Conservation (phyloP, 2,888 invertebrate genomes). For the Dorcus hopei region DNA sequence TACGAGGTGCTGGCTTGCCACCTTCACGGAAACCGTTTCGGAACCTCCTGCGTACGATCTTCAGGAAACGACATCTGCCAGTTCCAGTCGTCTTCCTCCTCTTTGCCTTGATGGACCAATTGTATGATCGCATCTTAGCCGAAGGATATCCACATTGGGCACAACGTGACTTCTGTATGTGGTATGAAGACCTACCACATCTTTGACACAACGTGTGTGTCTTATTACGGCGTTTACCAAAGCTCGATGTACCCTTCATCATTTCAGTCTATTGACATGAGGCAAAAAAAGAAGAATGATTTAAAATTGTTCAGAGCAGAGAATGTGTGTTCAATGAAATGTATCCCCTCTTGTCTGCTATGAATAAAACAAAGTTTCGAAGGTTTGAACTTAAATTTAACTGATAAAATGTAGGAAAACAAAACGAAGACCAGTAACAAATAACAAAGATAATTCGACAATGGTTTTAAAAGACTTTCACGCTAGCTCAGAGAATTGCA, state of each 20-base stretch:
- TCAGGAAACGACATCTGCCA: conserved; percentile 94
- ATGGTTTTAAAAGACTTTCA: no score
- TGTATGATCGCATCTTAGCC: conserved; percentile 92
- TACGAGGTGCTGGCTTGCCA: conserved; percentile 59
- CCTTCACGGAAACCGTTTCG: conserved; percentile 90
- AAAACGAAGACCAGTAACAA: no score
- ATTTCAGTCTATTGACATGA: no score
- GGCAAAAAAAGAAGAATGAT: no score
- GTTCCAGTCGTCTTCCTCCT: conserved; percentile 99
- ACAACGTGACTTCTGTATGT: conserved; percentile 97
- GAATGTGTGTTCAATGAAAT: no score
- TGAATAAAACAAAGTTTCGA: no score
- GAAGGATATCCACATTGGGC: conserved; percentile 98
- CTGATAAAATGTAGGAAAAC: no score
- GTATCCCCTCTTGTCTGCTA: no score
- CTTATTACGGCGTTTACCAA: conserved; percentile 99
- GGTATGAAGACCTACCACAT: conserved; percentile 97
- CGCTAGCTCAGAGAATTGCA: no score
- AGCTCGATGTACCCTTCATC: conserved; percentile 99
- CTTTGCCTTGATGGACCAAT: conserved; percentile 98
- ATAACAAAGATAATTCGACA: no score
- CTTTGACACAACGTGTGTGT: conserved; percentile 98
- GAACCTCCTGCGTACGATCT: conserved; percentile 86
- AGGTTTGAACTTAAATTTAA: no score
- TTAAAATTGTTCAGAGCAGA: no score